Evolutionary conservation across 1,140 invertebrate genomes (phyloP), one percentile per base, ranked within the genome.

Genomic region (Dolichoris vasculosae): DNA sequence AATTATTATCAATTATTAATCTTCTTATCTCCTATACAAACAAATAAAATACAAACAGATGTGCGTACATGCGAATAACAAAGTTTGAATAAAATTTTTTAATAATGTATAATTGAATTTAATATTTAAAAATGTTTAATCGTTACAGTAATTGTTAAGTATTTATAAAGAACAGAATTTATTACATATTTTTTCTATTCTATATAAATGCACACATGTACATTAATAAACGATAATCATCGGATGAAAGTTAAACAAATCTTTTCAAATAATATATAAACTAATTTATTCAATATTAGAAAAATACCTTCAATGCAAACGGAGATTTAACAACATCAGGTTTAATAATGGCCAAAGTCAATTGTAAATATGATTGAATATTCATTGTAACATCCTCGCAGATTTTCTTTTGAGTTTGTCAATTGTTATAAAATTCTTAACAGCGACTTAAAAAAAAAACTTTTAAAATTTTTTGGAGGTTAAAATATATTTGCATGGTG

Each of bases 341-440:
- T 89, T 97, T 97, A 75, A 97, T 94, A 86, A 97, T 95, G 13
- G 96, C 96, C 79, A 97, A 90, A 46, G 96, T 97, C 79, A 95
- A 88, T 89, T 95, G 90, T 7, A 95, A 89, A 86, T 85, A 84
- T 71, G 90, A 88, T 88, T 71, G 86, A 40, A 87, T 87, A 87
- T 88, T 89, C 91, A 93, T 93, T 64, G 20, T 86, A 11, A 46
- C 64, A 79, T 79, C 0, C 1, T 71, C 38, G 26, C 59, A 43
- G 2, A 2, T 59, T 75, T 55, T 46, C 35, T 48, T 4, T 64
- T 77, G 11, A 32, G 1, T 38, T 32, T 76, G 63, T 1, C 2
- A 63, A 48, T 82, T 26, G 11, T 20, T 20, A 43, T 46, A 26
- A 76, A 43, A 9, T 48, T 23, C 2, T 82, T 51, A 17, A 7